These are phyloP conservation scores for Microcebus jonahi DNA, from an alignment of 2,113 vertebrate genomes.

Conservation along the genomic window DNA sequence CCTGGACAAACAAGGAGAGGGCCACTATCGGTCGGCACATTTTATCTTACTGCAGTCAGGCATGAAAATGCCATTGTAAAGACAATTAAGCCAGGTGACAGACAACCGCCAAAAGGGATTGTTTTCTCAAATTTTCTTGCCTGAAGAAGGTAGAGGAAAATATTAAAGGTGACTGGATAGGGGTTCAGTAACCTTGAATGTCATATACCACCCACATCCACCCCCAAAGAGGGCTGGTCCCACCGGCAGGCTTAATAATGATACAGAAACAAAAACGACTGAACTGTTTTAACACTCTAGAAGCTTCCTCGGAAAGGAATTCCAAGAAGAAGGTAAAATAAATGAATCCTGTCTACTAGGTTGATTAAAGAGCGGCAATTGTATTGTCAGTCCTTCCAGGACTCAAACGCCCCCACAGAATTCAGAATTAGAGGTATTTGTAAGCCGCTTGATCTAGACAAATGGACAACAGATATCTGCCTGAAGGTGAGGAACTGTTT, in stretches of 20 bases:
- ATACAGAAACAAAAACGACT: neutral
- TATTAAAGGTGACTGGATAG: neutral
- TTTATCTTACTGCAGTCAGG: neutral
- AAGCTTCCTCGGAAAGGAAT: conserved; percentile 17
- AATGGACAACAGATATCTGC: conserved; percentile 60
- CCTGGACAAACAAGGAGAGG: neutral
- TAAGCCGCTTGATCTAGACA: conserved; percentile 64
- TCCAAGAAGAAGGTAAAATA: conserved; percentile 50
- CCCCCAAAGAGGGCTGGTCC: neutral
- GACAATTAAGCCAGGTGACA: neutral
- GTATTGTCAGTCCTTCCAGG: conserved; percentile 22
- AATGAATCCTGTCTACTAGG: conserved; percentile 52
- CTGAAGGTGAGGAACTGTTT: conserved; percentile 49
- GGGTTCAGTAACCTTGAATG: conserved; percentile 29
- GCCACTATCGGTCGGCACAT: neutral
- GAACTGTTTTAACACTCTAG: neutral
- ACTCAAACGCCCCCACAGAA: neutral
- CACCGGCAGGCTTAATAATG: neutral
- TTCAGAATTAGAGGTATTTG: conserved; percentile 26
- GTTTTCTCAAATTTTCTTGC: conserved; percentile 3
- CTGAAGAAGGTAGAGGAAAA: conserved; percentile 22
- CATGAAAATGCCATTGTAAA: neutral
- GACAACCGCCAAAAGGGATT: neutral
- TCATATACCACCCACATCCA: neutral
- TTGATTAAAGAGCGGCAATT: conserved; percentile 58